Conservation (phyloP, 2,113 vertebrate species). For the Bettongia penicillata region DNA sequence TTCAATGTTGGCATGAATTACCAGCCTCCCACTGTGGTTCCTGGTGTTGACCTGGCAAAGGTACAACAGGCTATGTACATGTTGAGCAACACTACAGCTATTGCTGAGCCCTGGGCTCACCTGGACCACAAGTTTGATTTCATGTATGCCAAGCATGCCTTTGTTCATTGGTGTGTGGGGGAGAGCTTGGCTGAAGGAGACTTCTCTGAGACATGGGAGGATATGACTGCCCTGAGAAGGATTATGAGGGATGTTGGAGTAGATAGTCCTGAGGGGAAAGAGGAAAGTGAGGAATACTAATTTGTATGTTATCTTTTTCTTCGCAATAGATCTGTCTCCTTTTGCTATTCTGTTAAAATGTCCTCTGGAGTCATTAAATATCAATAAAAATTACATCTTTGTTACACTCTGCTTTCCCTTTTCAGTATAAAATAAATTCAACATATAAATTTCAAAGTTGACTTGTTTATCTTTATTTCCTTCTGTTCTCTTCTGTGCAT, state of each 20-base stretch:
- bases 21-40: background rate
- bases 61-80: background rate
- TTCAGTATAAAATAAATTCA: too few species aligned
- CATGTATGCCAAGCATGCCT: background rate
- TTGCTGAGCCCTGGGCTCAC: background rate
- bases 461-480: too few species aligned
- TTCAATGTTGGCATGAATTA: background rate
- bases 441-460: too few species aligned
- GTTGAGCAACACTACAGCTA: background rate
- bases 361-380: background rate
- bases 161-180: background rate
- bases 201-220: background rate
- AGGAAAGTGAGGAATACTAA: background rate
- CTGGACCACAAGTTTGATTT: background rate
- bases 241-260: background rate
- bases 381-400: background rate
- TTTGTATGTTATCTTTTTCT: background rate
- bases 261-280: background rate
- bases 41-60: background rate
- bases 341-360: background rate
- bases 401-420: too few species aligned
- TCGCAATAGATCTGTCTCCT: background rate
- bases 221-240: background rate
- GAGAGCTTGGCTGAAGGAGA: background rate
- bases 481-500: too few species aligned